phyloP scores from a whole-genome alignment of 2,113 vertebrate genomes.

The Chiloscyllium plagiosum region DNA sequence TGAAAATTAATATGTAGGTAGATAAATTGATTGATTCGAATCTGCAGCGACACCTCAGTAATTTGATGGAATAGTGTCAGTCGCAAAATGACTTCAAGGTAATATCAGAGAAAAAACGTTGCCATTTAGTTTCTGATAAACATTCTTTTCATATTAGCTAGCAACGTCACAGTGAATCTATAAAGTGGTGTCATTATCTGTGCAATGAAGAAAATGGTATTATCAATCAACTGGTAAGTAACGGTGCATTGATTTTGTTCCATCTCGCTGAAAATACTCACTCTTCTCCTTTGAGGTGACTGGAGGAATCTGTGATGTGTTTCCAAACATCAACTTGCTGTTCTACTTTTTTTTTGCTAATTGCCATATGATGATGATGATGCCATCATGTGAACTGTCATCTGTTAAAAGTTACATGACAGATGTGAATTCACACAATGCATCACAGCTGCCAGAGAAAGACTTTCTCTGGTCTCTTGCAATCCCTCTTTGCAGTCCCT shows the following conservation, averaged over 20 bases:
- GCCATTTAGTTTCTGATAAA: slow-evolving; percentile 49
- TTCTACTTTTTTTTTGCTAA: not conserved
- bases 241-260: slow-evolving; percentile 42
- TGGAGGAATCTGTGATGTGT: not conserved
- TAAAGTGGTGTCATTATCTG: slow-evolving; percentile 48
- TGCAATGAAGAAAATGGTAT: slow-evolving; percentile 46
- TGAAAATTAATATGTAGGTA: not conserved
- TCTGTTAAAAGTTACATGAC: slow-evolving; percentile 20
- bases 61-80: slow-evolving; percentile 46
- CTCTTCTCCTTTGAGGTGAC: not conserved
- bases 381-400: not conserved
- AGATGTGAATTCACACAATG: not conserved
- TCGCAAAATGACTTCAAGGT: slow-evolving; percentile 41
- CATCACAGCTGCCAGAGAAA: not conserved
- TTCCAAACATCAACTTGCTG: slow-evolving; percentile 40
- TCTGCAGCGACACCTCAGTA: slow-evolving; percentile 43
- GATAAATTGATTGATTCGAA: slow-evolving; percentile 43
- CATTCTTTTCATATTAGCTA: slow-evolving; percentile 45
- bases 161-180: slow-evolving; percentile 39
- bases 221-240: slow-evolving; percentile 43
- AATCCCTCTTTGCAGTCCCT: not conserved
- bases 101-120: slow-evolving; percentile 32
- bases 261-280: slow-evolving; percentile 39
- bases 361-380: slow-evolving; percentile 12
- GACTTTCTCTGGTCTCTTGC: not conserved